These are phyloP conservation scores for Zapornia atra DNA, from an alignment of 2,113 vertebrate species.

Conservation along the genomic window DNA sequence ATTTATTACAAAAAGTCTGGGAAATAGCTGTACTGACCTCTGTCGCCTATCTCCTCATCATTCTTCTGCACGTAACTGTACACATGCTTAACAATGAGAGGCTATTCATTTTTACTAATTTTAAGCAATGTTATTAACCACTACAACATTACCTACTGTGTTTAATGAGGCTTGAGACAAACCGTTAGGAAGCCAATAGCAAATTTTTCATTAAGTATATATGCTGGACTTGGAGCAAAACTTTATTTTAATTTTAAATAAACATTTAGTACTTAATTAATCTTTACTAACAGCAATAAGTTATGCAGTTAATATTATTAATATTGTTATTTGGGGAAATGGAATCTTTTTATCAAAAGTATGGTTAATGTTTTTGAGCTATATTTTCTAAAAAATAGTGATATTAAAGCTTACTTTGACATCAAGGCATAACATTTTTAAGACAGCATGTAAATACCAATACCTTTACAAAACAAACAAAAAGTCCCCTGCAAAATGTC, in stretches of 20 bases:
- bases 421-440: not conserved
- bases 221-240: not conserved
- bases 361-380: not conserved
- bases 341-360: not conserved
- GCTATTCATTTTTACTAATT: not conserved
- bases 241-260: not conserved
- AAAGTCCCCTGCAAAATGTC: not conserved
- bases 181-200: not conserved
- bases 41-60: no score
- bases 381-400: not conserved
- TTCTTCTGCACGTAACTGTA: no score
- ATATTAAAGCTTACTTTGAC: not conserved
- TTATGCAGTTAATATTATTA: not conserved
- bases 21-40: no score
- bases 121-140: not conserved
- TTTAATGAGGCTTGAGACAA: constrained; percentile 39
- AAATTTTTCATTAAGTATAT: not conserved
- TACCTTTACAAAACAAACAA: not conserved
- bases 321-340: not conserved
- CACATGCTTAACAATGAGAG: not conserved
- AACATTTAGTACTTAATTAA: not conserved
- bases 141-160: not conserved
- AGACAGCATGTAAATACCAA: not conserved
- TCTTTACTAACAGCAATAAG: not conserved
- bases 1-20: no score